Evolutionary conservation across 2,797 vertebrate genomes (phyloP).

Genomic region (Sebastes kiyomatsui): DNA sequence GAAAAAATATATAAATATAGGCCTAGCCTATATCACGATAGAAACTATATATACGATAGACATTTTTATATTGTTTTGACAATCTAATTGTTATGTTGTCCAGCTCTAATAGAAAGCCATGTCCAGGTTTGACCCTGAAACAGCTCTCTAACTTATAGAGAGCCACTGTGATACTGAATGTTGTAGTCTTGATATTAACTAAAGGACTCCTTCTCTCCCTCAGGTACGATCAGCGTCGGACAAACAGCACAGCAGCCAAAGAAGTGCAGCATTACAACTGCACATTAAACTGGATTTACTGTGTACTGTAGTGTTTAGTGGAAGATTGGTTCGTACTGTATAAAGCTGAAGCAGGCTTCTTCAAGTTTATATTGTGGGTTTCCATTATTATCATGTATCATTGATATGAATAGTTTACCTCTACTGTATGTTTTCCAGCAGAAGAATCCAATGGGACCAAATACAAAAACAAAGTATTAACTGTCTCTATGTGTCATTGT

Average conservation of each 20-base stretch:
- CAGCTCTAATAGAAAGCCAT: no score
- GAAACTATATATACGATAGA: no score
- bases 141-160: neutral
- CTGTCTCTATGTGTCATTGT: neutral
- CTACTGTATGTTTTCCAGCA: neutral
- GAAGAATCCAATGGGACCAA: neutral
- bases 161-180: neutral
- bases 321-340: neutral
- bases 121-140: neutral
- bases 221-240: neutral
- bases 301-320: neutral
- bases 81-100: no score
- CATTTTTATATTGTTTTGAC: no score
- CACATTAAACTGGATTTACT: neutral
- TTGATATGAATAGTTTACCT: neutral
- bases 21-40: rapidly evolving
- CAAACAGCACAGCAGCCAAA: neutral
- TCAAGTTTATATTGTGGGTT: neutral
- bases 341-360: neutral
- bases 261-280: neutral
- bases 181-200: neutral
- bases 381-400: neutral
- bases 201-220: neutral
- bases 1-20: no score
- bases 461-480: neutral